Base-by-base conservation (phyloP, 2,113 vertebrate species). In the Antidorcas marsupialis region DNA sequence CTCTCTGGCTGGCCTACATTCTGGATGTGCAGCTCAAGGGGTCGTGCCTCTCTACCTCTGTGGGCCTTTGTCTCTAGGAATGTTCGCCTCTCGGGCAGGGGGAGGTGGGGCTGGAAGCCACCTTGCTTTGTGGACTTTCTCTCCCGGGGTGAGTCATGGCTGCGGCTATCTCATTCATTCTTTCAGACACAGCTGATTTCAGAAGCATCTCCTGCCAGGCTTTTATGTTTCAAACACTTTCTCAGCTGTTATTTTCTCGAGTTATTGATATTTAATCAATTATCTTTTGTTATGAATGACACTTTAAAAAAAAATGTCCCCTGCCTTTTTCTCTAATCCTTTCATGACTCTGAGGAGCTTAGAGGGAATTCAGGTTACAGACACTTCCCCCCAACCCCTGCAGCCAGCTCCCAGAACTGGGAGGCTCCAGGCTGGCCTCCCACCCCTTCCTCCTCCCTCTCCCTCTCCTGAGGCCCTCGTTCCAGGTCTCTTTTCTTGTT, bases 1-100 rank as follows among this genome's bases (percentile, higher is more conserved):
- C 19, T 39, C 9, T 3, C 39, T 50, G 55, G 47, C 52, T 97
- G 97, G 97, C 98, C 98, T 84, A 97, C 67, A 93, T 96, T 71
- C 88, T 33, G 9, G 60, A 53, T 19, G 50, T 5, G 33, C 45
- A 6, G 78, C 85, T 82, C 21, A 7, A 33, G 55, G 55, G 71
- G 16, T 1, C 4, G 9, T 33, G 60, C 39, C 59, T 2, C 10
- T 33, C 8, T 23, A 45, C 45, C 55, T 53, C 59, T 36, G 30
- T 19, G 16, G 55, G 91, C 33, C 94, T 98, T 98, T 95, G 96
- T 97, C 76, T 74, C 23, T 0, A n/a, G 91, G 64, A 47, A 81
- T 67, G 67, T 19, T 36, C 28, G 19, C 53, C 36, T 86, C 59
- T 36, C 0, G 4, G 67, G 60, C 2, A 33, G 43, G 62, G 43